phyloP scores from a whole-genome alignment of 2,888 invertebrate species.

The Proisotoma minuta region DNA sequence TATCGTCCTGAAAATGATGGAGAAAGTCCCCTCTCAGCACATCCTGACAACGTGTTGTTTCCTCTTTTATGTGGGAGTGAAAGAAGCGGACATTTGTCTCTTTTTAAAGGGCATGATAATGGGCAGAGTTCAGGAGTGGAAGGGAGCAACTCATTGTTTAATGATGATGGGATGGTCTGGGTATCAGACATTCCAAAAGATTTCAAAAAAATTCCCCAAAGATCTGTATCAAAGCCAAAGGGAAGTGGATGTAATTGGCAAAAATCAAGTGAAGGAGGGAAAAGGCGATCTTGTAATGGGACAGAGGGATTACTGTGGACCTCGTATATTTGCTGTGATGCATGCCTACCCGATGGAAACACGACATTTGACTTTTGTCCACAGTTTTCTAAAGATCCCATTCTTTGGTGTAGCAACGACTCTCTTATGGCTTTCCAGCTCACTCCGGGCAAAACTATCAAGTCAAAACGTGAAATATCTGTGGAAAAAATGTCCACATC shows the following conservation, averaged over 20 bases:
- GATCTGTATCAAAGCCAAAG: background rate
- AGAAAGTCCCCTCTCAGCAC: slow-evolving; percentile 30
- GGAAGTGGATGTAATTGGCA: slow-evolving; percentile 2
- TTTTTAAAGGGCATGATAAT: slow-evolving; percentile 31
- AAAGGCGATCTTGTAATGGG: slow-evolving; percentile 7
- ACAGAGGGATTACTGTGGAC: slow-evolving; percentile 47
- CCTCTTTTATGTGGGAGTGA: slow-evolving; percentile 37
- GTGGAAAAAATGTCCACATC: too few species aligned
- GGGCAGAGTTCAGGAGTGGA: slow-evolving; percentile 4
- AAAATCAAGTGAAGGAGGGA: slow-evolving; percentile 9
- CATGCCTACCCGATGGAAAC: slow-evolving; percentile 46
- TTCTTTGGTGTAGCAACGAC: slow-evolving; percentile 47
- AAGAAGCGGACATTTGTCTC: slow-evolving; percentile 31
- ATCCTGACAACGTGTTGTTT: slow-evolving; percentile 35
- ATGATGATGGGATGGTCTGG: slow-evolving; percentile 42
- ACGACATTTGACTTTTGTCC: slow-evolving; percentile 47
- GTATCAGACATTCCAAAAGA: slow-evolving; percentile 35
- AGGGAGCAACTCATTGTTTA: slow-evolving; percentile 23
- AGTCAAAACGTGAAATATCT: too few species aligned
- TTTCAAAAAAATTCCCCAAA: background rate
- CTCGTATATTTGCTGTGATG: slow-evolving; percentile 48
- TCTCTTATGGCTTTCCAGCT: slow-evolving; percentile 46
- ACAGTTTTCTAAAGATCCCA: slow-evolving; percentile 43
- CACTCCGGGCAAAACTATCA: slow-evolving; percentile 3
- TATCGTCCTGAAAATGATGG: slow-evolving; percentile 33